These are phyloP conservation scores for Betta splendens DNA, from an alignment of 2,797 vertebrate species.

Conservation along the genomic window DNA sequence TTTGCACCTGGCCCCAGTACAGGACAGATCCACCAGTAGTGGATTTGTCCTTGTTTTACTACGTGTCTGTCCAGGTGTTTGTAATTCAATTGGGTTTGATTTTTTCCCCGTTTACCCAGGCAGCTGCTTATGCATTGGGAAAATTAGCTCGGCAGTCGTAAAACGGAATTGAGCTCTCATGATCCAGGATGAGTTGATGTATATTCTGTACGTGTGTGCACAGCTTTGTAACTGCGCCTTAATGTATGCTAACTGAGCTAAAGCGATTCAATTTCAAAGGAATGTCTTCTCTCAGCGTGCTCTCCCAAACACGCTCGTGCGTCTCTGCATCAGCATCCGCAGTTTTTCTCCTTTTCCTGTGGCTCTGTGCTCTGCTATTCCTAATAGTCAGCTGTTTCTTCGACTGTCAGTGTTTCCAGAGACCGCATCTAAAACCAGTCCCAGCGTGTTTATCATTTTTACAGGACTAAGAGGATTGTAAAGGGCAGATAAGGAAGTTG, in stretches of 20 bases:
- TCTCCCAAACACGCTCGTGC: slow-evolving; percentile 11
- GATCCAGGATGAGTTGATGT: slow-evolving; percentile 28
- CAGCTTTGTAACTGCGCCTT: slow-evolving; percentile 8
- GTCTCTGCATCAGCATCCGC: slow-evolving; percentile 1
- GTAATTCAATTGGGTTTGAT: slow-evolving; percentile 45
- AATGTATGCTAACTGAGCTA: slow-evolving; percentile 27
- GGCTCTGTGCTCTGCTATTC: slow-evolving; percentile 11
- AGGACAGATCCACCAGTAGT: slow-evolving; percentile 22
- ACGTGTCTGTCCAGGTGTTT: slow-evolving; percentile 38
- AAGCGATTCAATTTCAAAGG: slow-evolving; percentile 31
- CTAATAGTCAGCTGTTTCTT: slow-evolving; percentile 21
- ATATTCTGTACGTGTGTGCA: slow-evolving; percentile 12
- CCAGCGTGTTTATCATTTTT: slow-evolving; percentile 1
- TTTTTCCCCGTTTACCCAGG: slow-evolving; percentile 25
- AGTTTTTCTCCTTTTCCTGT: neutral
- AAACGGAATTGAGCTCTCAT: slow-evolving; percentile 34
- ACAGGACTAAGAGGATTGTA: neutral
- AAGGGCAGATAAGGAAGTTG: neutral
- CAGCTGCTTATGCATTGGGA: slow-evolving; percentile 38
- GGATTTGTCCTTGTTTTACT: neutral
- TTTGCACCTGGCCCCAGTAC: slow-evolving; percentile 32
- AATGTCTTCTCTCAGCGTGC: slow-evolving; percentile 25
- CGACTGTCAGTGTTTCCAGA: neutral
- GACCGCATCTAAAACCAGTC: neutral
- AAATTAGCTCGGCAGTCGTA: slow-evolving; percentile 48